Base-by-base conservation (phyloP, 2,888 invertebrate species). In the Lapara coniferarum region DNA sequence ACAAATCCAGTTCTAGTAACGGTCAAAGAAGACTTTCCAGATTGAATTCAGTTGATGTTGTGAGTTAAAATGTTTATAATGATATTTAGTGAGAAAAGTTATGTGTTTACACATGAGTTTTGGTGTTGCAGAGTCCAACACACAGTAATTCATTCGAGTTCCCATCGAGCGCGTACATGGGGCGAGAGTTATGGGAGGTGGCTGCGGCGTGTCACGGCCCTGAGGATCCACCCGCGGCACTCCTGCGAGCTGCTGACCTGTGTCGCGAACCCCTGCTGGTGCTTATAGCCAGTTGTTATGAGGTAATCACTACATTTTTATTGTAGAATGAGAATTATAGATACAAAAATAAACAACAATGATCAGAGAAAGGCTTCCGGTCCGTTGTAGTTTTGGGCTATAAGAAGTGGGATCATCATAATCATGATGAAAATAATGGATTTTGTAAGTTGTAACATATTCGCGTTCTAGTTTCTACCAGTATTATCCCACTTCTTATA, bases 211-310 rank as follows among this genome's bases (percentile, higher is more conserved):
- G 96, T 76, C 96, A 96, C 80, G 95, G 95, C 55, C 96, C 96
- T 66, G 95, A 95, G 73, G 96, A 96, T 87, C 96, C 96, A 14
- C 96, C 96, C 0, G 95, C 95, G 13, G 95, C 96, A 12, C 83
- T 96, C 46, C 81, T 96, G 16, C 93, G 94, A 14, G 95, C 95
- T 7, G 95, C 96, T 0, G 92, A 94, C 52, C 77, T 89, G 55
- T 95, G 95, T 71, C 89, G 94, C 46, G 95, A 95, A 75, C 96
- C 96, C 0, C 81, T 96, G 69, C 89, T 96, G 10, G 95, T 95
- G 13, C 93, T 96, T 71, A 90, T 96, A 57, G 96, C 96, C 14
- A 95, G 95, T 71, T 96, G 95, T 81, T 96, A 96, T 81, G 96
- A 96, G 94, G 96, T 96, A 79, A 79, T 68, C 8, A 37, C 7